Percentiles rank a stretch among this genome's conserved stretches.
Conservation (phyloP, 1,140 invertebrate species). For the Procambarus virginalis region DNA sequence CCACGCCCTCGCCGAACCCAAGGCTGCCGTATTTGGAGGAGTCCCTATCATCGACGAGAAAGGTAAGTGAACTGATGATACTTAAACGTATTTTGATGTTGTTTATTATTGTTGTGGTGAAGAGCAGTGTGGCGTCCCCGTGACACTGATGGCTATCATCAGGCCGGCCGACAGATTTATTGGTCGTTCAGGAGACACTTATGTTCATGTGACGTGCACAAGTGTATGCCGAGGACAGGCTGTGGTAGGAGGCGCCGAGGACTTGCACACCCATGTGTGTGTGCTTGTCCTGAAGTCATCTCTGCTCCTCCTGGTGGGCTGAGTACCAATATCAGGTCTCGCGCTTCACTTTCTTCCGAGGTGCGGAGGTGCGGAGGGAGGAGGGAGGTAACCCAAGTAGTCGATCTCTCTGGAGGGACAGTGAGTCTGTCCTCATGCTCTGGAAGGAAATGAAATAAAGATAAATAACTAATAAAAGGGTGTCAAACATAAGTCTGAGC, state of each 20-base stretch:
- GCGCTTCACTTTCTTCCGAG: neutral
- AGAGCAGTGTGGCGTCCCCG: conserved; percentile 12
- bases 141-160: conserved; percentile 51
- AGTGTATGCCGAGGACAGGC: conserved; percentile 34
- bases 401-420: too few relatives aligned
- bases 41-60: conserved; percentile 65
- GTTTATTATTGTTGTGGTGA: neutral
- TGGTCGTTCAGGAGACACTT: conserved; percentile 2
- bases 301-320: neutral
- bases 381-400: too few relatives aligned
- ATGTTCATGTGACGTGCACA: conserved; percentile 3
- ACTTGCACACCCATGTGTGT: neutral
- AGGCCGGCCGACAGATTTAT: conserved; percentile 20
- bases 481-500: too few relatives aligned
- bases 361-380: too few relatives aligned
- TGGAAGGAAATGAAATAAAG: too few relatives aligned
- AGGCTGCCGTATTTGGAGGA: conserved; percentile 59
- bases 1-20: conserved; percentile 59
- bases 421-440: too few relatives aligned
- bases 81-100: neutral
- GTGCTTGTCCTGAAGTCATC: neutral
- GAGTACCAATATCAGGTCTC: neutral
- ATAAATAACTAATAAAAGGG: too few relatives aligned
- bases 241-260: neutral
- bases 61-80: conserved; percentile 27